Evolutionary conservation across 2,113 vertebrate genomes (phyloP), one percentile per base, ranked within the genome.

Genomic region (Panthera leo): DNA sequence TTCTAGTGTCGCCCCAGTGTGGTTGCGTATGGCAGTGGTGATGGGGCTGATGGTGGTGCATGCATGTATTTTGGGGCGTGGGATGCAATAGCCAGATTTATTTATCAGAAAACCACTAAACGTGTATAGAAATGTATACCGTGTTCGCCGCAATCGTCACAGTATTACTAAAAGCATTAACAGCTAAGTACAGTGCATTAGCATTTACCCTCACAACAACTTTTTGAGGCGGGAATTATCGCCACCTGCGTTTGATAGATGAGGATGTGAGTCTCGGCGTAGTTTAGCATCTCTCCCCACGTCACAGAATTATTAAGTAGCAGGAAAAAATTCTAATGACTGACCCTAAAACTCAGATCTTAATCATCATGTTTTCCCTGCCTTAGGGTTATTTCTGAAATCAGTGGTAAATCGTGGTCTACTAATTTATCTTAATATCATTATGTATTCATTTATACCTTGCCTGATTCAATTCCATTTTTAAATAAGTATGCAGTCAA

Each of bases 311-410:
- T 61, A 0, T 67, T 83, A 79, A 73, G 21, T 34, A 89, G 53
- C 65, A 89, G 71, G 45, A 70, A 82, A 93, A 63, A 11, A 42
- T 73, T 95, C 36, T 48, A 55, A 83, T 36, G 29, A 42, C 9
- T 51, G 85, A 86, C 10, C 36, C 61, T 36, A 75, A 94, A 97
- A 48, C 76, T 83, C n/a, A 92, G 42, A 63, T 87, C 55, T 85
- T 76, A 71, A 82, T 70, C 65, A 91, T 53, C 39, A 29, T 42
- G 75, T 70, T 70, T 70, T 92, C 67, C 45, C 3, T 83, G 16
- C 58, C 87, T 89, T 89, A 71, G 93, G n/a, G 12, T 71, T 76
- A 79, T 94, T 89, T 87, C 34, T 39, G 27, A 88, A 88, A 78
- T 97, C 53, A 68, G 27, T n/a, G 51, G 63, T 55, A 76, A 89